A percentile compares a stretch with the other conserved stretches of the same genome.
Conservation (phyloP, 2,888 invertebrate species). For the Isoperla grammatica region DNA sequence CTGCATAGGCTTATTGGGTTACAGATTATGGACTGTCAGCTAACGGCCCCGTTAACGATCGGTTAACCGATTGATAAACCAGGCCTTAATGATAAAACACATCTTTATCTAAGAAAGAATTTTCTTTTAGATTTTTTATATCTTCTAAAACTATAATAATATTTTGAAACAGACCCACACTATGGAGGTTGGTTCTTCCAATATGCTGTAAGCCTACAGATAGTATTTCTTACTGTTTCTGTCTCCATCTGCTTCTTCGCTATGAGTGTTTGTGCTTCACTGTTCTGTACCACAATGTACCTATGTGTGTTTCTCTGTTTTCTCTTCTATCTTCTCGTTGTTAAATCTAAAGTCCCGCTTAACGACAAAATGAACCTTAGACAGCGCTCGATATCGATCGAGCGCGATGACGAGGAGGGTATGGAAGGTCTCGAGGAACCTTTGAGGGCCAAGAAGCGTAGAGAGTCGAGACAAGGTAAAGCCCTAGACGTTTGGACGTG, state of each 20-base stretch:
- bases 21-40: too few relatives aligned
- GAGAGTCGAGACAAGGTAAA: constrained; percentile 61
- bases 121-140: too few relatives aligned
- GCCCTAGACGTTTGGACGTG: background rate
- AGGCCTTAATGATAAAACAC: too few relatives aligned
- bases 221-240: background rate
- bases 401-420: constrained; percentile 55
- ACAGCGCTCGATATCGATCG: constrained; percentile 58
- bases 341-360: constrained; percentile 50
- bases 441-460: constrained; percentile 55
- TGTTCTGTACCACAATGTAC: constrained; percentile 12
- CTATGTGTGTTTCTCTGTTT: constrained; percentile 18
- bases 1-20: too few relatives aligned
- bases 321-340: constrained; percentile 21
- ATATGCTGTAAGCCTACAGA: too few relatives aligned
- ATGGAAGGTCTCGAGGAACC: constrained; percentile 62
- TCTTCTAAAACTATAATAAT: too few relatives aligned
- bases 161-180: too few relatives aligned
- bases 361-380: constrained; percentile 58
- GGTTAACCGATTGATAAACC: too few relatives aligned
- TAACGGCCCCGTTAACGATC: too few relatives aligned
- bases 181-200: too few relatives aligned
- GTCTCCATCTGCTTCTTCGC: background rate
- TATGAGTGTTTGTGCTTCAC: constrained; percentile 6
- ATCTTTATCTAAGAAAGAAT: too few relatives aligned